Base-by-base conservation (phyloP, 2,797 vertebrate species). In the Xiphophorus birchmanni region DNA sequence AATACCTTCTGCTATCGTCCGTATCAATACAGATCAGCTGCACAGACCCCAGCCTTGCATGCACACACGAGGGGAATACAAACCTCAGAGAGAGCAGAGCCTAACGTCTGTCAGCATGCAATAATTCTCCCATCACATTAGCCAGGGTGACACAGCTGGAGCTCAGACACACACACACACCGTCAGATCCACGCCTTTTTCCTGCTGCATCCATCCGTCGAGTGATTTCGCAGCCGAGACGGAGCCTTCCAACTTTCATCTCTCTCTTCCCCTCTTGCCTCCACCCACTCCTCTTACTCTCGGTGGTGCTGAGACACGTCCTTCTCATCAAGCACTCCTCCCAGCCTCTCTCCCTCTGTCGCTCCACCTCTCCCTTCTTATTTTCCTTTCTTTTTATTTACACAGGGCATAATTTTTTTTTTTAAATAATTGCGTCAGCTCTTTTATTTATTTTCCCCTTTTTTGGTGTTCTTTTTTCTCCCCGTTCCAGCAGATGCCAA, bases 271-370 rank as follows among this genome's bases (percentile, higher is more conserved):
- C 77, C 32, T 88, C 89, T 87, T 87, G 92, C 88, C 72, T 84
- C 93, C 93, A 87, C 94, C 94, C 94, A 95, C 94, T 93, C 91
- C 84, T 87, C 84, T 92, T 86, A 82, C 89, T 91, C 88, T 77
- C 79, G n/a, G 87, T 63, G 86, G 92, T 91, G 95, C 92, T 93
- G 86, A 94, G 91, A 95, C 94, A 93, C 81, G 93, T 94, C 93
- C 90, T 93, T 82, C 73, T 90, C 88, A 80, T 88, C 44, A 63
- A 89, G 86, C 42, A 52, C 85, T 83, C 74, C 80, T 76, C 69
- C 73, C 76, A 87, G 54, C 85, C 78, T 82, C 29, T 79, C 84
- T 80, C 60, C 42, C 44, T 79, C n/a, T 37, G 18, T 71, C 32
- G 26, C 75, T 69, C 73, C 7, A 50, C 54, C 77, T 21, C 75